These are phyloP conservation scores for Synanthedon tipuliformis DNA, from an alignment of 2,888 invertebrate species.

Conservation along the genomic window DNA sequence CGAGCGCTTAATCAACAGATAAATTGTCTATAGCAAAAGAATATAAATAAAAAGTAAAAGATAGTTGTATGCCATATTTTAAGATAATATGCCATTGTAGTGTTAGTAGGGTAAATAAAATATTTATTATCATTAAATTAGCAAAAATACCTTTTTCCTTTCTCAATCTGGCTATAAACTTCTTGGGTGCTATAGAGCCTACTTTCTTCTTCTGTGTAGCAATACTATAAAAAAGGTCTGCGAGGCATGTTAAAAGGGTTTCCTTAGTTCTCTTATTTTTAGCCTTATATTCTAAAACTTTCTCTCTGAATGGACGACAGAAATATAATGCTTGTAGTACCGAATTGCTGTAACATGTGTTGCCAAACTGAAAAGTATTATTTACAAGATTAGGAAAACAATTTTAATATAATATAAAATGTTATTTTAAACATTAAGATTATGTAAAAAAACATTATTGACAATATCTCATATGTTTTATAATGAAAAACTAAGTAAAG, in stretches of 20 bases:
- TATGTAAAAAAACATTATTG: background rate
- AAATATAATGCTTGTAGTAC: slow-evolving; percentile 99
- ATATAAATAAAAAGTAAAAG: too few species aligned
- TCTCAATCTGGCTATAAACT: slow-evolving; percentile 96
- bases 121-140: slow-evolving; percentile 1
- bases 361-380: slow-evolving; percentile 86
- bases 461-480: too few species aligned
- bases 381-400: too few species aligned
- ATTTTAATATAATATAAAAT: background rate
- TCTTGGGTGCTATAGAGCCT: slow-evolving; percentile 99
- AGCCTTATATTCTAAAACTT: slow-evolving; percentile 97
- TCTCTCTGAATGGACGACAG: slow-evolving; percentile 98
- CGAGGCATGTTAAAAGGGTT: slow-evolving; percentile 96
- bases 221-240: slow-evolving; percentile 98
- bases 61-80: too few species aligned
- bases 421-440: background rate
- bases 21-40: too few species aligned
- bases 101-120: background rate
- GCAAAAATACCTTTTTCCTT: slow-evolving; percentile 90
- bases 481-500: background rate
- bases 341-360: slow-evolving; percentile 99
- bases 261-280: slow-evolving; percentile 96
- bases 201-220: slow-evolving; percentile 99
- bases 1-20: too few species aligned
- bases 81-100: too few species aligned